A percentile compares a stretch with the other conserved stretches of the same genome.
phyloP scores from a whole-genome alignment of 1,140 invertebrate species.

The Rhopalosiphum padi region DNA sequence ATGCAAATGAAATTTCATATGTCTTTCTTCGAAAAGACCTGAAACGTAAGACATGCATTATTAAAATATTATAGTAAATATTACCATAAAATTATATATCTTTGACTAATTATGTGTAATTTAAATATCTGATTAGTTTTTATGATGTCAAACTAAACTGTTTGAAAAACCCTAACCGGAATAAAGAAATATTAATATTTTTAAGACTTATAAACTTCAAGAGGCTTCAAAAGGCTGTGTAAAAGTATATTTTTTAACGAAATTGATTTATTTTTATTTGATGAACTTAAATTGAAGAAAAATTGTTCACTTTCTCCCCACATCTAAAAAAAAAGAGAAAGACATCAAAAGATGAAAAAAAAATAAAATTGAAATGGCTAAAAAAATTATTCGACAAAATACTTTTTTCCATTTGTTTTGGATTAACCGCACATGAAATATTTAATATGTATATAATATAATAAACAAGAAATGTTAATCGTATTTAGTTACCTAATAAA shows the following conservation, averaged over 20 bases:
- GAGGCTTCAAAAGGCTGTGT: neutral
- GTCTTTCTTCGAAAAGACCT: conserved; percentile 59
- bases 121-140: neutral
- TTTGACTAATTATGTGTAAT: neutral
- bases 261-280: neutral
- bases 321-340: neutral
- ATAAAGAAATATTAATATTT: conserved; percentile 1
- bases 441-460: neutral
- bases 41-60: neutral
- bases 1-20: conserved; percentile 64
- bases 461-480: neutral
- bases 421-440: neutral
- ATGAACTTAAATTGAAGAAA: neutral
- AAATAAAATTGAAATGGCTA: neutral
- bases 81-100: neutral
- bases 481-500: conserved; percentile 64
- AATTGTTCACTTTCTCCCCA: neutral
- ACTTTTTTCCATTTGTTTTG: neutral
- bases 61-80: neutral
- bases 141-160: neutral
- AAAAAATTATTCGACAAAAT: neutral
- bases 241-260: neutral
- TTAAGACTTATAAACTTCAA: conserved; percentile 4
- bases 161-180: neutral
- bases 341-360: conserved; percentile 20